Evolutionary conservation across 1,140 invertebrate species (phyloP).

Genomic region (Oedothorax gibbosus): DNA sequence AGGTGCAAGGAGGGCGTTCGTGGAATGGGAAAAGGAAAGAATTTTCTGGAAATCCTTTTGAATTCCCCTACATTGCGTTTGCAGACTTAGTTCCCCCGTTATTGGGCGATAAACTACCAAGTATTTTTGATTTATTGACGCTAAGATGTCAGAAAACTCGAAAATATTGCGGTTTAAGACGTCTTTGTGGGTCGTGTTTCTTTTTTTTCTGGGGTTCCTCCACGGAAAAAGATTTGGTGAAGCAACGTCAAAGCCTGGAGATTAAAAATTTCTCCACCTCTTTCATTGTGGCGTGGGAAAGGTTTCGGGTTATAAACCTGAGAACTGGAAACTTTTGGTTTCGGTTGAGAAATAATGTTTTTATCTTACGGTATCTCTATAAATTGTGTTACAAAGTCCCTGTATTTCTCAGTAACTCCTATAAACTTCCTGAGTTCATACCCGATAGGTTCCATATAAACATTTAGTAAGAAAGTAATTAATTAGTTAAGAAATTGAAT

Average conservation of each 20-base stretch:
- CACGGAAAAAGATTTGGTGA: neutral
- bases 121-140: constrained; percentile 53
- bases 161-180: constrained; percentile 46
- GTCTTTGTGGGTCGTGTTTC: constrained; percentile 14
- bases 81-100: constrained; percentile 38
- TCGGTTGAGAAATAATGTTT: neutral
- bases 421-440: too few relatives aligned
- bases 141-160: constrained; percentile 28
- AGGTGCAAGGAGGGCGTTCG: constrained; percentile 36
- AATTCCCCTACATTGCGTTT: constrained; percentile 51
- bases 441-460: too few relatives aligned
- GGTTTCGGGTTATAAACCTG: neutral
- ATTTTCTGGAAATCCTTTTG: constrained; percentile 23
- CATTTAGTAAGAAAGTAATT: too few relatives aligned
- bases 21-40: neutral
- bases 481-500: too few relatives aligned
- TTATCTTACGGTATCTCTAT: too few relatives aligned
- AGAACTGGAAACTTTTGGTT: neutral
- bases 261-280: constrained; percentile 19
- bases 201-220: constrained; percentile 17
- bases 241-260: neutral
- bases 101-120: constrained; percentile 45
- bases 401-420: too few relatives aligned
- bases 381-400: too few relatives aligned
- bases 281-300: neutral